Conservation (phyloP, 2,888 invertebrate species). For the Torymus texanus region DNA sequence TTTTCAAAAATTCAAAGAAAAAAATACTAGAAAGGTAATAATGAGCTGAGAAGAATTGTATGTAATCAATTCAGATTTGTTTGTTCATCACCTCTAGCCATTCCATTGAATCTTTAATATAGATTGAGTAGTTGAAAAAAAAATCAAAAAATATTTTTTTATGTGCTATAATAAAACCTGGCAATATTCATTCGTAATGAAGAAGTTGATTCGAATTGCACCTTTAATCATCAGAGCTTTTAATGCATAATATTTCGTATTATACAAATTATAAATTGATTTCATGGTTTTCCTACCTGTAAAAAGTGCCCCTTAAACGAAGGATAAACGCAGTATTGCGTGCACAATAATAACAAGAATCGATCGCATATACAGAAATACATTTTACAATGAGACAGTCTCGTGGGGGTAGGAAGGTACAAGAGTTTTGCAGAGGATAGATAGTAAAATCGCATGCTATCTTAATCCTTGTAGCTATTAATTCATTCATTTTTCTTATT, state of each 20-base stretch:
- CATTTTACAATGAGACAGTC: constrained; percentile 58
- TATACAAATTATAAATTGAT: constrained; percentile 54
- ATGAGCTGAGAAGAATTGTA: constrained; percentile 34
- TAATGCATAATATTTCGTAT: constrained; percentile 50
- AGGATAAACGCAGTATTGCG: constrained; percentile 52
- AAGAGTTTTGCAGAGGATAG: constrained; percentile 53
- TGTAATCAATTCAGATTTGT: constrained; percentile 38
- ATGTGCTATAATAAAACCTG: constrained; percentile 46
- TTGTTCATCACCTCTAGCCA: constrained; percentile 45
- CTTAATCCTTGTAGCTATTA: constrained; percentile 49
- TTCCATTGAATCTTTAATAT: constrained; percentile 39
- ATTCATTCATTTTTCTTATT: constrained; percentile 50
- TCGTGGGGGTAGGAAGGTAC: constrained; percentile 56
- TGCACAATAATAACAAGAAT: constrained; percentile 54
- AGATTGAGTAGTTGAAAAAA: constrained; percentile 43
- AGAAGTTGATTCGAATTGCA: constrained; percentile 54
- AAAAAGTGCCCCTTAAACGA: constrained; percentile 50
- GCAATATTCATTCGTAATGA: constrained; percentile 49
- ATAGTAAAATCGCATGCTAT: constrained; percentile 56
- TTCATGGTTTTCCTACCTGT: constrained; percentile 49
- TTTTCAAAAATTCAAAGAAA: constrained; percentile 37
- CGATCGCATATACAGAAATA: constrained; percentile 57
- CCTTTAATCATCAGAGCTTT: constrained; percentile 47
- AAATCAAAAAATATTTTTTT: constrained; percentile 50
- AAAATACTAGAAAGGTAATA: constrained; percentile 45